phyloP scores from a whole-genome alignment of 1,140 invertebrate genomes.

The Drosophila sp. region DNA sequence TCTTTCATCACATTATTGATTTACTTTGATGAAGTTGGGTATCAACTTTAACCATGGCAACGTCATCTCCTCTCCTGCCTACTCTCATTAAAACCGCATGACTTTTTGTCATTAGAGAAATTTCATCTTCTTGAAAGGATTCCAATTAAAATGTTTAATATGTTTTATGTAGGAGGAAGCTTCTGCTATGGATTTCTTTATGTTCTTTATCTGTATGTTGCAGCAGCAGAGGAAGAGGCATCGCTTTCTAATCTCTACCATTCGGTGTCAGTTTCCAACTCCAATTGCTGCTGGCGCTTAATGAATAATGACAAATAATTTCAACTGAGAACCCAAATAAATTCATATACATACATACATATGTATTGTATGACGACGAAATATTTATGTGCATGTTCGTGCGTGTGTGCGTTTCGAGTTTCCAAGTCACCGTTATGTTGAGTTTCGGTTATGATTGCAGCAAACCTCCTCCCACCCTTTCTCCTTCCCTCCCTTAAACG shows the following conservation, averaged over 20 bases:
- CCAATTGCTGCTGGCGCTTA: conserved; percentile 15
- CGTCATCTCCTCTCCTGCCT: too few species aligned
- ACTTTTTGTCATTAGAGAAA: background rate
- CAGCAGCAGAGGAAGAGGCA: background rate
- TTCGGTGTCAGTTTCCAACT: conserved; percentile 2
- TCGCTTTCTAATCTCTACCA: conserved; percentile 3
- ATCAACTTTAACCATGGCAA: too few species aligned
- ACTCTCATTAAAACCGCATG: too few species aligned
- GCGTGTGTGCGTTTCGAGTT: background rate
- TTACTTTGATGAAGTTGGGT: too few species aligned
- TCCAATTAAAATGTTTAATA: background rate
- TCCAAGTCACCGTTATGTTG: background rate
- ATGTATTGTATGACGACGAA: conserved; percentile 17
- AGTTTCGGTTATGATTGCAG: conserved; percentile 55
- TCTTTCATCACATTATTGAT: too few species aligned
- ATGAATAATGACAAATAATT: conserved; percentile 44
- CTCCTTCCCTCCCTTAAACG: conserved; percentile 26
- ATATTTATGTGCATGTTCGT: conserved; percentile 2
- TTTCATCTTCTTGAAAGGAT: background rate
- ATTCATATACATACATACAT: too few species aligned
- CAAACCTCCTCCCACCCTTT: conserved; percentile 13
- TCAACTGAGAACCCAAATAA: conserved; percentile 14
- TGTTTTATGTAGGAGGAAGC: background rate
- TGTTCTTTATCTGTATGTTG: conserved; percentile 2
- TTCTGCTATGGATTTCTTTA: background rate